These are phyloP conservation scores for Oopsacas minuta DNA, from an alignment of 37 sponge, comb jelly and placozoan species.

Conservation along the genomic window DNA sequence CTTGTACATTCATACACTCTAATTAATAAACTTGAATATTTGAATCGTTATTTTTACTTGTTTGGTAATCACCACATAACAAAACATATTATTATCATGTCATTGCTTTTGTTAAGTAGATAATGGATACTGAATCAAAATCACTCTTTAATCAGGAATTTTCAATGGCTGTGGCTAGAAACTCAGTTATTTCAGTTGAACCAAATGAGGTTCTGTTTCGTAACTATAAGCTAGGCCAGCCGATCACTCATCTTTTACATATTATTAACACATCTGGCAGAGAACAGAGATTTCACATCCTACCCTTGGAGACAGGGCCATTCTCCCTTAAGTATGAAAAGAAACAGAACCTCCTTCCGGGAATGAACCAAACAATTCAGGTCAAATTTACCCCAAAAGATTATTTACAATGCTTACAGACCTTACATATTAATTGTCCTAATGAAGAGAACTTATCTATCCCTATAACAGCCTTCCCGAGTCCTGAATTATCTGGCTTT, in stretches of 20 bases:
- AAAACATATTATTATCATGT: too few relatives aligned
- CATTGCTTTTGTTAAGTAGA: background rate
- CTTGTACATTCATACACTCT: background rate
- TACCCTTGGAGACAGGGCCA: background rate
- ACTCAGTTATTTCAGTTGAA: background rate
- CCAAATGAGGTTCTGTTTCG: background rate
- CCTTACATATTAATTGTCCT: background rate
- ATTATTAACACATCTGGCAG: background rate
- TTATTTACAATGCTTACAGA: background rate
- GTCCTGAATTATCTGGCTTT: background rate
- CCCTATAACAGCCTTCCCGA: background rate
- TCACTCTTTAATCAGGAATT: background rate
- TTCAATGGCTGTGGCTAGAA: background rate
- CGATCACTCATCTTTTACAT: background rate
- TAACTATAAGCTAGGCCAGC: background rate
- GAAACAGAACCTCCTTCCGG: background rate
- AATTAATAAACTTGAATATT: background rate
- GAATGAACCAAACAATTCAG: background rate
- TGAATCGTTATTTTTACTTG: background rate
- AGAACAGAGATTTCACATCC: background rate
- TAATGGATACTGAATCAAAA: background rate
- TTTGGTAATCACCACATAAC: background rate
- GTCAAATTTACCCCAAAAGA: background rate
- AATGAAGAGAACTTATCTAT: background rate
- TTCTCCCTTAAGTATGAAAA: background rate